These are phyloP conservation scores for Ochropleura leucogaster DNA, from an alignment of 2,888 invertebrate genomes.

Conservation along the genomic window DNA sequence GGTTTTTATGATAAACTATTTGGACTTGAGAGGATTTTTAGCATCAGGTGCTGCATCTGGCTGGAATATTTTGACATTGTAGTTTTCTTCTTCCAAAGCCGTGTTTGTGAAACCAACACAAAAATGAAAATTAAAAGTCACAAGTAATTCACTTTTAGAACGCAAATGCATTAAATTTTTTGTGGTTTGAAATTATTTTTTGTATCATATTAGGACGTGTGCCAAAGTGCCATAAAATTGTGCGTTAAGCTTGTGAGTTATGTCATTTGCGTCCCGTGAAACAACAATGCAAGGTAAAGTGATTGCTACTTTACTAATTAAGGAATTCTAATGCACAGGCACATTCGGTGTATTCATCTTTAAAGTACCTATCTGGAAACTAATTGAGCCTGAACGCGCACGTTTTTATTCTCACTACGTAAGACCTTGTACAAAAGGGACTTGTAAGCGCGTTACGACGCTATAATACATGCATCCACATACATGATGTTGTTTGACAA, in stretches of 20 bases:
- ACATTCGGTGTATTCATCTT: background rate
- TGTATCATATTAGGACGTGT: slow-evolving; percentile 26
- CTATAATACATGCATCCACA: background rate
- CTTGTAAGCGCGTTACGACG: background rate
- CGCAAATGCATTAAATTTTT: slow-evolving; percentile 55
- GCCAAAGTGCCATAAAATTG: slow-evolving; percentile 44
- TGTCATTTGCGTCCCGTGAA: slow-evolving; percentile 69
- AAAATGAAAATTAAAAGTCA: slow-evolving; percentile 49
- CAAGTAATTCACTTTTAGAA: slow-evolving; percentile 61
- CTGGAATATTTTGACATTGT: slow-evolving; percentile 40
- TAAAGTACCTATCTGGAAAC: background rate
- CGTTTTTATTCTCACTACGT: background rate
- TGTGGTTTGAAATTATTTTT: slow-evolving; percentile 36
- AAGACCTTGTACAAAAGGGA: background rate
- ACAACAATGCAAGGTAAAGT: slow-evolving; percentile 64
- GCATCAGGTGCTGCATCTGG: slow-evolving; percentile 42
- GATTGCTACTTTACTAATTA: background rate
- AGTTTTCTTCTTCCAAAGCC: slow-evolving; percentile 51
- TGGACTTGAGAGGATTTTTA: slow-evolving; percentile 17
- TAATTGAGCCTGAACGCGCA: no score
- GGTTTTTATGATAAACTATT: slow-evolving; percentile 23
- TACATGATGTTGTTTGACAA: background rate
- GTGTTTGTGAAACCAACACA: slow-evolving; percentile 25
- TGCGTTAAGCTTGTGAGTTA: slow-evolving; percentile 60
- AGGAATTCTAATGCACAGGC: background rate